phyloP scores from a whole-genome alignment of 2,888 invertebrate species.

The Tuberolachnus salignus region DNA sequence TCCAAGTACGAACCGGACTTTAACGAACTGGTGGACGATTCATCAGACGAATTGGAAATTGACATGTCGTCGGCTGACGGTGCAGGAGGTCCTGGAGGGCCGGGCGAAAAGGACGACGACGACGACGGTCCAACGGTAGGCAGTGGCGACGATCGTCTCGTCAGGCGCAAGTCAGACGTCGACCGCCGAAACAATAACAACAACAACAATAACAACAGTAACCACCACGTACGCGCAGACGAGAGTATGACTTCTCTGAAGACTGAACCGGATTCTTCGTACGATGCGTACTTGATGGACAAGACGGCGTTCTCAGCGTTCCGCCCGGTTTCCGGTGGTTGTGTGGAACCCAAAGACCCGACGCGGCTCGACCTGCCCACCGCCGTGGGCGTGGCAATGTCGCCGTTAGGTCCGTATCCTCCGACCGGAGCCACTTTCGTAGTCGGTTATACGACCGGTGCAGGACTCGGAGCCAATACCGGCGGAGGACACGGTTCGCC shows the following conservation, averaged over 20 bases:
- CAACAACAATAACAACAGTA: slow-evolving; percentile 52
- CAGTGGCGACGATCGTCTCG: slow-evolving; percentile 61
- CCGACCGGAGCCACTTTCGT: slow-evolving; percentile 78
- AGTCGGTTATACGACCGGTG: slow-evolving; percentile 68
- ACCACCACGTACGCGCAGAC: slow-evolving; percentile 54
- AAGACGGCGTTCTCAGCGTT: slow-evolving; percentile 76
- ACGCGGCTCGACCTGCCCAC: slow-evolving; percentile 60
- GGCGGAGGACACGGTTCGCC: slow-evolving; percentile 15
- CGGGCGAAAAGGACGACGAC: slow-evolving; percentile 62
- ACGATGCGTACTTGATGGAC: slow-evolving; percentile 49
- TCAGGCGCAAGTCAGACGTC: slow-evolving; percentile 57
- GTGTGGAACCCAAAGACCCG: slow-evolving; percentile 59
- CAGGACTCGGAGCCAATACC: neutral
- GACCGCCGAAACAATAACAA: slow-evolving; percentile 59
- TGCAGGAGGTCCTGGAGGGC: slow-evolving; percentile 66
- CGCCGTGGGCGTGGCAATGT: slow-evolving; percentile 61
- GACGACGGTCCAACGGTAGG: slow-evolving; percentile 64
- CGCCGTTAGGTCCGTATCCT: slow-evolving; percentile 66
- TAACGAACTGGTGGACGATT: slow-evolving; percentile 75
- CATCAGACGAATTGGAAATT: slow-evolving; percentile 78
- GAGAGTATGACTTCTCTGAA: slow-evolving; percentile 51
- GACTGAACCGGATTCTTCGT: slow-evolving; percentile 35
- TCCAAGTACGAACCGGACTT: slow-evolving; percentile 75
- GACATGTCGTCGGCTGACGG: slow-evolving; percentile 74
- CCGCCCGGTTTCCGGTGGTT: slow-evolving; percentile 70